A percentile compares a stretch with the other conserved stretches of the same genome.
Conservation (phyloP, 2,113 vertebrate genomes). For the Mandrillus leucophaeus region DNA sequence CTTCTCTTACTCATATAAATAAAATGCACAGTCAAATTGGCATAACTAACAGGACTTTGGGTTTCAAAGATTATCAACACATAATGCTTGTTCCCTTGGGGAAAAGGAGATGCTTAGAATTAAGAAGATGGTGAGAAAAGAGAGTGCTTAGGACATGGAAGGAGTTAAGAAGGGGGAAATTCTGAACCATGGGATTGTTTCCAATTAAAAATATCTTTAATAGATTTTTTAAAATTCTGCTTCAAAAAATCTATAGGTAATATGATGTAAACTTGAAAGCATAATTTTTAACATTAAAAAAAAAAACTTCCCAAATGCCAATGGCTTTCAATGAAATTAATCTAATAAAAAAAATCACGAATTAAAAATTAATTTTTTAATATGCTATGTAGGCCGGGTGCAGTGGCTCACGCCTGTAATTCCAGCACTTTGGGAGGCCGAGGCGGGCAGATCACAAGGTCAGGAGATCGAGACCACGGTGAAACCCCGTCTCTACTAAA, state of each 20-base stretch:
- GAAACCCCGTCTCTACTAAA: too few species aligned
- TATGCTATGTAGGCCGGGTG: not conserved
- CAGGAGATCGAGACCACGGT: too few species aligned
- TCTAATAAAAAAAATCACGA: slow-evolving; percentile 22
- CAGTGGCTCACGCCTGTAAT: too few species aligned
- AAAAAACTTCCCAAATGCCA: not conserved
- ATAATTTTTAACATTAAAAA: not conserved
- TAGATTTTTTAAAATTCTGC: not conserved
- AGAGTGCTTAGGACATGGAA: not conserved
- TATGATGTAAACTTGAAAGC: not conserved
- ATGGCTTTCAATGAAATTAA: slow-evolving; percentile 41
- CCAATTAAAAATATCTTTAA: not conserved
- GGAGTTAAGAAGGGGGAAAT: not conserved
- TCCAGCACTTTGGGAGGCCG: too few species aligned
- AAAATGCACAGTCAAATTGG: not conserved
- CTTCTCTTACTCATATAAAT: not conserved
- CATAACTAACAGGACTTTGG: not conserved
- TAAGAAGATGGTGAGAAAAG: not conserved
- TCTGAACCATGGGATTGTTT: not conserved
- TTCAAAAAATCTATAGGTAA: not conserved
- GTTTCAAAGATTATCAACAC: slow-evolving; percentile 18
- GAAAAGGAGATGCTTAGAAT: not conserved
- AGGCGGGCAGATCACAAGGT: too few species aligned
- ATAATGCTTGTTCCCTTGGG: not conserved
- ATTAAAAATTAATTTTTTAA: slow-evolving; percentile 53